Percentiles rank a stretch among this genome's conserved stretches.
Evolutionary conservation across 2,797 vertebrate genomes (phyloP).

Genomic region (Lophius americanus): DNA sequence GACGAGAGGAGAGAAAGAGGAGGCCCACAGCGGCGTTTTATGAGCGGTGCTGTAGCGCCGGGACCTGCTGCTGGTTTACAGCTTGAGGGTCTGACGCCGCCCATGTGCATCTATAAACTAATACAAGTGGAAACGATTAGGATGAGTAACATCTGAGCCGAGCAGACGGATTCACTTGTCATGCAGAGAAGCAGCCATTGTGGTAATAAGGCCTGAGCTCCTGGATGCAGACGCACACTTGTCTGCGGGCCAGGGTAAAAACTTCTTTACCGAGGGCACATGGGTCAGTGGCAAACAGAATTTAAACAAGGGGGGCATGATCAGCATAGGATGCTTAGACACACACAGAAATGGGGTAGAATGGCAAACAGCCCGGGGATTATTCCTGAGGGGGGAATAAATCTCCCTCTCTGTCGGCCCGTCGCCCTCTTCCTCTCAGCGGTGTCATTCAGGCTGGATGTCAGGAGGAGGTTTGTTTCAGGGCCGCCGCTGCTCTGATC

Average conservation of each 20-base stretch:
- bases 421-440: neutral
- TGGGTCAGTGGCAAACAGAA: slow-evolving; percentile 44
- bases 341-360: slow-evolving; percentile 22
- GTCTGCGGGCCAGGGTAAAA: slow-evolving; percentile 40
- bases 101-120: neutral
- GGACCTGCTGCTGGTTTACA: slow-evolving; percentile 33
- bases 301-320: slow-evolving; percentile 32
- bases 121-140: slow-evolving; percentile 2
- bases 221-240: slow-evolving; percentile 24
- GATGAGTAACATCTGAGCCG: neutral
- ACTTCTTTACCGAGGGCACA: slow-evolving; percentile 51
- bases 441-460: slow-evolving; percentile 24
- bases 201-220: slow-evolving; percentile 13
- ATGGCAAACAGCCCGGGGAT: slow-evolving; percentile 29
- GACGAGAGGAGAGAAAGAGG: slow-evolving; percentile 10
- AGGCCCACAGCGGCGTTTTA: slow-evolving; percentile 33
- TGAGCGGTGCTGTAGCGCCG: slow-evolving; percentile 29
- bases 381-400: neutral
- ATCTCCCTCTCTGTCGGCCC: neutral
- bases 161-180: slow-evolving; percentile 3
- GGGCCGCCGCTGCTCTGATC: slow-evolving; percentile 43
- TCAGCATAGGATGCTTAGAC: slow-evolving; percentile 12
- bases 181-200: slow-evolving; percentile 8
- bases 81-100: slow-evolving; percentile 11
- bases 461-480: slow-evolving; percentile 55